phyloP scores from a whole-genome alignment of 2,888 invertebrate genomes.

The Graphium colonna region DNA sequence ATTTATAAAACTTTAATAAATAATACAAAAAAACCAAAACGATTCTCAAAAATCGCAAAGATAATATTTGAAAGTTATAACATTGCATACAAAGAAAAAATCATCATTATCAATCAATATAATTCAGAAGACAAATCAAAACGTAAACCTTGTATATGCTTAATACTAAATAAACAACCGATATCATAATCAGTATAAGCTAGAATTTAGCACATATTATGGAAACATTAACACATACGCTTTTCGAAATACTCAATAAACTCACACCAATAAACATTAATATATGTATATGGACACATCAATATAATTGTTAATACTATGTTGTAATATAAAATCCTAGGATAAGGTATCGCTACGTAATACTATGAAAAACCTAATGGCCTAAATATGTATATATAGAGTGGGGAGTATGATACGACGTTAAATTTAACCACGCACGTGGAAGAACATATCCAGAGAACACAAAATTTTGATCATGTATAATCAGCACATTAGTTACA shows the following conservation, averaged over 20 bases:
- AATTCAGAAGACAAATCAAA: no score
- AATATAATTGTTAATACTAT: slow-evolving; percentile 29
- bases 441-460: no score
- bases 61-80: no score
- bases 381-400: slow-evolving; percentile 66
- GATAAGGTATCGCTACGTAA: slow-evolving; percentile 66
- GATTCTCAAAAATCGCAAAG: no score
- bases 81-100: no score
- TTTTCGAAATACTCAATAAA: slow-evolving; percentile 1
- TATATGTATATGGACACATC: slow-evolving; percentile 42
- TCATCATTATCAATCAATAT: no score
- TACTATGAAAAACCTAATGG: slow-evolving; percentile 59
- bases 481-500: no score
- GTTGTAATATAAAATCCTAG: slow-evolving; percentile 62
- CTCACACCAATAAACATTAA: slow-evolving; percentile 20
- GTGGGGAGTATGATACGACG: no score
- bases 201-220: not conserved
- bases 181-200: not conserved
- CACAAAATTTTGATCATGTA: no score
- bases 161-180: not conserved
- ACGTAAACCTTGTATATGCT: not conserved
- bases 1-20: no score
- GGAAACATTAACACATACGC: not conserved
- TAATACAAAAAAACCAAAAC: no score
- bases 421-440: no score